These are phyloP conservation scores for Laupala kohalensis DNA, from an alignment of 1,140 invertebrate species.

Conservation along the genomic window DNA sequence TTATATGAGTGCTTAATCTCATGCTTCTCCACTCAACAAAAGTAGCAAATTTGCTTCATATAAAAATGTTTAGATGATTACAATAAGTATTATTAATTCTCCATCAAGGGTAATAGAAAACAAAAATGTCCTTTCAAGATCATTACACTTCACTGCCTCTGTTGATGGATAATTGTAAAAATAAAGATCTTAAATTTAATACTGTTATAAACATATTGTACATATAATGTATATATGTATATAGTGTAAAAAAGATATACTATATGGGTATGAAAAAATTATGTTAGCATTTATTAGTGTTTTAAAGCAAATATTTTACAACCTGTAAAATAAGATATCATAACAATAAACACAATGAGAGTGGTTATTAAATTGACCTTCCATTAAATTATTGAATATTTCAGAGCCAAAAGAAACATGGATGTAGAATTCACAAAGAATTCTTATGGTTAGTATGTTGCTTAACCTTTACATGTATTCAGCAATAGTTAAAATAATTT, in stretches of 20 bases:
- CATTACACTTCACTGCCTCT: neutral
- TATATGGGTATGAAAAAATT: neutral
- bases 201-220: neutral
- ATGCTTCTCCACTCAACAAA: no score
- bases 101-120: neutral
- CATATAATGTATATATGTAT: neutral
- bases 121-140: neutral
- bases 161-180: neutral
- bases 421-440: no score
- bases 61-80: no score
- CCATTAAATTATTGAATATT: no score
- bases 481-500: no score
- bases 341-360: no score
- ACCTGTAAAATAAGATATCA: neutral
- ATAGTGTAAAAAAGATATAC: neutral
- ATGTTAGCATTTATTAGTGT: neutral
- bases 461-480: no score
- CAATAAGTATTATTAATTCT: neutral
- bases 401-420: no score
- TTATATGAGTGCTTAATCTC: no score
- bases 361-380: no score
- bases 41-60: no score
- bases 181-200: neutral
- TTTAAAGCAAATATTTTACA: neutral
- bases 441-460: no score